These are phyloP conservation scores for Morus bassanus DNA, from an alignment of 2,797 vertebrate species.

Conservation along the genomic window DNA sequence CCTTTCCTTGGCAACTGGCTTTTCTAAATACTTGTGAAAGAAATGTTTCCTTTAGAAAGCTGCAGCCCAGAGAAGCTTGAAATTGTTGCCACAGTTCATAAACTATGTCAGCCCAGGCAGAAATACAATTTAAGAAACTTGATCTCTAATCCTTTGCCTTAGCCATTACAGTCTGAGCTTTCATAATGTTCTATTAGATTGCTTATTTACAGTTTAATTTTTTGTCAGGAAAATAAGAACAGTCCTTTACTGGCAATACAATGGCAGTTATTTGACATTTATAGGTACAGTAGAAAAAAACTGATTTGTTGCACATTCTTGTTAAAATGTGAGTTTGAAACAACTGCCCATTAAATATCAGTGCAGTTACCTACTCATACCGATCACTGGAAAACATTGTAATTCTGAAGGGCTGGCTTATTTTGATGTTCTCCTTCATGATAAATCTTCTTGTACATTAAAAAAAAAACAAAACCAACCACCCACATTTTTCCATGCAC, in stretches of 20 bases:
- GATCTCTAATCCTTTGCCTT: background rate
- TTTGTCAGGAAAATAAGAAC: background rate
- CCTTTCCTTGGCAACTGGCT: background rate
- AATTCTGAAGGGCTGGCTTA: background rate
- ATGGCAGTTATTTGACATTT: background rate
- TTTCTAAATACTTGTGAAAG: background rate
- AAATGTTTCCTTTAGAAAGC: background rate
- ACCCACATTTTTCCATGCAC: background rate
- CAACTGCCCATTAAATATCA: background rate
- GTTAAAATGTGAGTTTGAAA: background rate
- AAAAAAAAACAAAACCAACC: too few species aligned
- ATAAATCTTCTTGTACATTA: background rate
- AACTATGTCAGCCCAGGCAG: background rate
- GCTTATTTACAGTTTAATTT: background rate
- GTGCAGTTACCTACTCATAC: background rate
- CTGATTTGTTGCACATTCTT: background rate
- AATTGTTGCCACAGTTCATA: background rate
- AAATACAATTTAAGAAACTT: background rate
- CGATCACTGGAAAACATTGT: background rate
- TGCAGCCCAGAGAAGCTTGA: background rate
- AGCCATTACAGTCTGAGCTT: background rate
- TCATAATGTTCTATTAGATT: background rate
- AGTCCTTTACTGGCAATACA: background rate
- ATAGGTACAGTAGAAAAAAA: background rate
- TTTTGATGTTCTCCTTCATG: background rate